These are phyloP conservation scores for Eublepharis macularius DNA, from an alignment of 2,113 vertebrate species.

Conservation along the genomic window DNA sequence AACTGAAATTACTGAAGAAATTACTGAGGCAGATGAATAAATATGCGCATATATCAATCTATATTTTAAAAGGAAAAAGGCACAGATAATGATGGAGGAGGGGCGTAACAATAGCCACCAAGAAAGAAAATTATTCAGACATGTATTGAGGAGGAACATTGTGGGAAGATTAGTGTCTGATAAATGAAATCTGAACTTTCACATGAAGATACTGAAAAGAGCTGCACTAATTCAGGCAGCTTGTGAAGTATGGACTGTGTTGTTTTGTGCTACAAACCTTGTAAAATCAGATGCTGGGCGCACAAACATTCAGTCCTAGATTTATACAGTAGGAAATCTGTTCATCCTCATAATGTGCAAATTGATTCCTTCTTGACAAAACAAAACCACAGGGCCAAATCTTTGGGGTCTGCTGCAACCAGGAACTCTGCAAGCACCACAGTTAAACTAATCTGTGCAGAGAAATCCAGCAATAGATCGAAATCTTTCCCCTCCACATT, in stretches of 20 bases:
- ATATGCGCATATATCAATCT: conserved; percentile 25
- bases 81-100: not conserved
- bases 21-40: conserved; percentile 14
- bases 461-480: not conserved
- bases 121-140: conserved; percentile 21
- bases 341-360: not conserved
- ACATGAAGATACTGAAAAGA: not conserved
- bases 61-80: not conserved
- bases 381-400: not conserved
- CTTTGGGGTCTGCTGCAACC: not conserved
- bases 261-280: not conserved
- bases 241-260: not conserved
- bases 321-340: not conserved
- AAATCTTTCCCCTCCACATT: not conserved
- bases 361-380: not conserved
- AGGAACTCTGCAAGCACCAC: not conserved
- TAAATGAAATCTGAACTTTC: conserved; percentile 7
- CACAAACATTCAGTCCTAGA: not conserved
- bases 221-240: not conserved
- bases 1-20: conserved; percentile 14
- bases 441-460: not conserved
- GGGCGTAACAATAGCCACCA: not conserved
- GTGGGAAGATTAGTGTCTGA: conserved; percentile 6
- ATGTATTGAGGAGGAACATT: conserved; percentile 1
- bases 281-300: not conserved